phyloP scores from a whole-genome alignment of 2,113 vertebrate species.

The Grammomys surdaster region DNA sequence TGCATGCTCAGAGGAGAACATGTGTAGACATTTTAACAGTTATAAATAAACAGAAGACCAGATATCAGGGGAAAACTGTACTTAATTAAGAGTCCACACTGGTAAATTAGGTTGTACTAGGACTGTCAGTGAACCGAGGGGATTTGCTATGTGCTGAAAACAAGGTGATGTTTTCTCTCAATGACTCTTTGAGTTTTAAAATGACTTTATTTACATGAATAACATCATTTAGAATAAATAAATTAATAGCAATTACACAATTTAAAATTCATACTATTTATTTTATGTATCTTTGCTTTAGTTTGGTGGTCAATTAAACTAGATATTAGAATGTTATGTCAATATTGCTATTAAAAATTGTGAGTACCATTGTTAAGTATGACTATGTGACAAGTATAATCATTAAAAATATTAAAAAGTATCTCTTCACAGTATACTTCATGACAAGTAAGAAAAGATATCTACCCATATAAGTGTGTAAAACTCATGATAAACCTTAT shows the following conservation, averaged over 20 bases:
- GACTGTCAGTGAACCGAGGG: neutral
- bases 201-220: neutral
- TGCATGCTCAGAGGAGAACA: neutral
- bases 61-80: neutral
- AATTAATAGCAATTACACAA: neutral
- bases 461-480: neutral
- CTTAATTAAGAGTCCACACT: neutral
- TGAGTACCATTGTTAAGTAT: neutral
- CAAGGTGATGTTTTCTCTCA: neutral
- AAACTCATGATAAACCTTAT: constrained; percentile 41
- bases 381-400: neutral
- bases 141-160: neutral
- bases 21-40: neutral
- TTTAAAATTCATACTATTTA: neutral
- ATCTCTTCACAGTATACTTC: neutral
- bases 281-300: neutral
- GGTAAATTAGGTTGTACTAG: neutral
- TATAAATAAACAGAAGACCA: neutral
- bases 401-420: constrained; percentile 3
- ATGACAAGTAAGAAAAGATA: constrained; percentile 28
- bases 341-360: neutral
- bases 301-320: neutral
- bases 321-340: neutral
- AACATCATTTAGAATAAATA: neutral
- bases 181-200: neutral